Evolutionary conservation across 2,113 vertebrate genomes (phyloP), one percentile per base, ranked within the genome.

Genomic region (Forbesichthys agassizii): DNA sequence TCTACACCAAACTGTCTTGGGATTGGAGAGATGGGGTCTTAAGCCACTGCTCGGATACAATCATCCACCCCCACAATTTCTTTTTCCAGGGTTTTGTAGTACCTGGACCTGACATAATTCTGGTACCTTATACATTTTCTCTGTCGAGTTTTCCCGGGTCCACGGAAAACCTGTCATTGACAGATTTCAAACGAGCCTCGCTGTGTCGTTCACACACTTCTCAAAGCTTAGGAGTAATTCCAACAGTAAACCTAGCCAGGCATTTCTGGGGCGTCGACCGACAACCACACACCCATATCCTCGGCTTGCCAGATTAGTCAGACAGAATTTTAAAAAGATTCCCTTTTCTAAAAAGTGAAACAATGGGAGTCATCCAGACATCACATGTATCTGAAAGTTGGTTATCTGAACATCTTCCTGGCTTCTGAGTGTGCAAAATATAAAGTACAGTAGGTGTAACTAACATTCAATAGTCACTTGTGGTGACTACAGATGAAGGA

Each of bases 1-100:
- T 78, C 47, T 46, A 71, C 69, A 47, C 47, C 74, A 76, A 60
- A 75, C 52, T 64, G 69, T 78, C 69, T 72, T 36, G 66, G 69
- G 70, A 75, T 11, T 13, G 14, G 3, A 27, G 54, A 49, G 10
- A 33, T 27, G 51, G 27, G 56, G 55, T 59, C 64, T 61, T 12
- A 18, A 64, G 67, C 46, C 63, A 64, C 14, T 64, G 57, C 18
- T 73, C 18, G 58, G 58, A 61, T 64, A 78, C 71, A 73, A 53
- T 68, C 68, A 75, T 83, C 69, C 48, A 74, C 59, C 69, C 52
- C 73, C 68, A 64, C 46, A 3, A 33, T 33, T 33, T 27, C 36
- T 42, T 3, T 33, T 36, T 74, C 59, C 47, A 5, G 33, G 69
- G 61, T 4, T 61, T 68, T 78, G 42, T 73, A 57, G 56, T 61